Percentiles rank a stretch among this genome's conserved stretches.
Conservation (phyloP, 2,888 invertebrate genomes). For the Eupithecia abbreviata region DNA sequence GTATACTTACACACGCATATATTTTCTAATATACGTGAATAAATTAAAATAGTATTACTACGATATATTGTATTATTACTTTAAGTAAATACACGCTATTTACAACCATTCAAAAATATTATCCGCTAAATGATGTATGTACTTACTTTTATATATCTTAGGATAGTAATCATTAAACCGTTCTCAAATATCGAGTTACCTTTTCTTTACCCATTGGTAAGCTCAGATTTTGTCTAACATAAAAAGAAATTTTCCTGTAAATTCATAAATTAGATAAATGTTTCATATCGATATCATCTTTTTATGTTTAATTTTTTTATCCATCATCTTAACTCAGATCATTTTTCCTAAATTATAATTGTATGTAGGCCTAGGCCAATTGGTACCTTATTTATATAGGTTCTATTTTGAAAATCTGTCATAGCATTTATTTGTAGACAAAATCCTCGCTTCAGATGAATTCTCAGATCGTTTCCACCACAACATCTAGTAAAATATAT, state of each 20-base stretch:
- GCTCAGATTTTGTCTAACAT: slow-evolving; percentile 24
- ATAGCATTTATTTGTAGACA: slow-evolving; percentile 12
- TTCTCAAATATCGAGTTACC: slow-evolving; percentile 78
- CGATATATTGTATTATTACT: background rate
- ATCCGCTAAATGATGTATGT: slow-evolving; percentile 20
- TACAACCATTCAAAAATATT: slow-evolving; percentile 36
- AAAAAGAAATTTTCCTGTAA: too few species aligned
- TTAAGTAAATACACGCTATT: background rate
- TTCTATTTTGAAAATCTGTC: background rate
- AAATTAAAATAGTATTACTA: background rate
- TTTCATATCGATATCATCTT: too few species aligned
- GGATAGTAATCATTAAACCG: slow-evolving; percentile 42
- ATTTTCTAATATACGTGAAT: background rate
- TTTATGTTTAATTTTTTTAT: too few species aligned
- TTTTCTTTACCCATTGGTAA: slow-evolving; percentile 36
- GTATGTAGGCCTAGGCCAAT: background rate
- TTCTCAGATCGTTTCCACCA: slow-evolving; percentile 20
- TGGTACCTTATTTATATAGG: background rate
- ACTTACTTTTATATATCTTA: slow-evolving; percentile 37
- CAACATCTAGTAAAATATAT: slow-evolving; percentile 20
- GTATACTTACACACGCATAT: background rate
- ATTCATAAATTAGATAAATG: too few species aligned
- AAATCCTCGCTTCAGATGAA: slow-evolving; percentile 32
- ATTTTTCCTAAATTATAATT: background rate
- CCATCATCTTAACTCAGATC: too few species aligned